Evolutionary conservation across 92 coral and sea anemone species (phyloP).

Genomic region (Virgularia gustaviana): DNA sequence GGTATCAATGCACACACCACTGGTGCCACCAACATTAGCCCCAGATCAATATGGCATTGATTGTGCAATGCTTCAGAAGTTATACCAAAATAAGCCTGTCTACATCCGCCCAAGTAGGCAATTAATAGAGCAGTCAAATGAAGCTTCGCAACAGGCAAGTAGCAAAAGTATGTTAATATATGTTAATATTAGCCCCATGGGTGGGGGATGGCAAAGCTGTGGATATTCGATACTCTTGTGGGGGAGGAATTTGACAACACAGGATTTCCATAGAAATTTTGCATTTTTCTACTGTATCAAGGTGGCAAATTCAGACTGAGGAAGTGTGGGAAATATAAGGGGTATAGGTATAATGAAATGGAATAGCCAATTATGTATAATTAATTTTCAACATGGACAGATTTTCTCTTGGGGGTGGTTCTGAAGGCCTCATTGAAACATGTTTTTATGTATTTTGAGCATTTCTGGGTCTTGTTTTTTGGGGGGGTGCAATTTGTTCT

Average conservation of each 20-base stretch:
- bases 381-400: too few relatives aligned
- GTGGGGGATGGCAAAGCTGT: neutral
- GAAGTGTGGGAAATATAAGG: too few relatives aligned
- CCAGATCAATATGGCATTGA: neutral
- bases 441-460: too few relatives aligned
- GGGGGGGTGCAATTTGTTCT: too few relatives aligned
- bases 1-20: neutral
- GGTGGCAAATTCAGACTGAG: too few relatives aligned
- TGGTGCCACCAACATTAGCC: neutral
- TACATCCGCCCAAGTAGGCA: constrained; percentile 1
- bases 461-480: too few relatives aligned
- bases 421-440: too few relatives aligned
- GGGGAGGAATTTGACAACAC: neutral
- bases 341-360: too few relatives aligned
- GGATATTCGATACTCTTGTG: neutral
- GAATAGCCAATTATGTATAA: too few relatives aligned
- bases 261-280: neutral
- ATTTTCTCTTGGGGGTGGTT: too few relatives aligned
- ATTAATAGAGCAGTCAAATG: neutral
- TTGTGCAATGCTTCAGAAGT: neutral
- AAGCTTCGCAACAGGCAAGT: neutral
- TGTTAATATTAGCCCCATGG: neutral
- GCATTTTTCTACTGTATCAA: too few relatives aligned
- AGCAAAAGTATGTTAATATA: too few relatives aligned
- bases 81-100: constrained; percentile 1